phyloP scores from a whole-genome alignment of 2,797 vertebrate genomes.

The Lagocephalus sceleratus region DNA sequence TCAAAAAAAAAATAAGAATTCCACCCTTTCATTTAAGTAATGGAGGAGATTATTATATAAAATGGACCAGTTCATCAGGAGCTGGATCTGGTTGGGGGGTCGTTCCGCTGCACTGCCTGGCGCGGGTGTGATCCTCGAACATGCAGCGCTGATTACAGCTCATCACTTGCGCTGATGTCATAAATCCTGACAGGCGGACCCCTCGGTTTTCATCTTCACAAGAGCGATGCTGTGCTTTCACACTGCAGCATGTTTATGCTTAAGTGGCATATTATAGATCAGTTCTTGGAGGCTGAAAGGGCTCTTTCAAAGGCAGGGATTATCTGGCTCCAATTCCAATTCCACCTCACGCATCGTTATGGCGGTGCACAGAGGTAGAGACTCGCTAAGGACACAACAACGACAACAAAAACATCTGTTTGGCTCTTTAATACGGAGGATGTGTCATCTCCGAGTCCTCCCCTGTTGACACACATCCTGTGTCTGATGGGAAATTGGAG shows the following conservation, averaged over 20 bases:
- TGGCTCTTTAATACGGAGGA: slow-evolving; percentile 31
- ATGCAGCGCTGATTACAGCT: slow-evolving; percentile 40
- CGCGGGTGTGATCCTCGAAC: slow-evolving; percentile 23
- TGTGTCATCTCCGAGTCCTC: slow-evolving; percentile 43
- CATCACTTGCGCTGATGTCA: slow-evolving; percentile 61
- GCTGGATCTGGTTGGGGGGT: slow-evolving; percentile 7
- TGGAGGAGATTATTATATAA: slow-evolving; percentile 59
- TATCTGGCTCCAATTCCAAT: slow-evolving; percentile 21
- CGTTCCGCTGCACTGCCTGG: slow-evolving; percentile 44
- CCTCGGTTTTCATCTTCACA: slow-evolving; percentile 54
- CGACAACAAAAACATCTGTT: slow-evolving; percentile 43
- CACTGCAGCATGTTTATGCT: slow-evolving; percentile 44
- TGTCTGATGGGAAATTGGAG: slow-evolving; percentile 69
- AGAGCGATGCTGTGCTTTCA: slow-evolving; percentile 39
- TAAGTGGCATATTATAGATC: slow-evolving; percentile 60
- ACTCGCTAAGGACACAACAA: slow-evolving; percentile 5
- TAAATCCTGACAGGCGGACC: slow-evolving; percentile 36
- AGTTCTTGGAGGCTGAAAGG: slow-evolving; percentile 32
- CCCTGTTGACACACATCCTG: slow-evolving; percentile 62
- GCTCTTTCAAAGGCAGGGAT: slow-evolving; percentile 29
- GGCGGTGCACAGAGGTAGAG: slow-evolving; percentile 27
- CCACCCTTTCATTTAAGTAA: slow-evolving; percentile 55
- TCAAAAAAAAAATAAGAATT: slow-evolving; percentile 21
- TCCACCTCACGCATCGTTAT: slow-evolving; percentile 9
- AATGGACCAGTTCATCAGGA: slow-evolving; percentile 55